These are phyloP conservation scores for Zhuqinia jingwanae DNA, from an alignment of 2,888 invertebrate species.

Conservation along the genomic window DNA sequence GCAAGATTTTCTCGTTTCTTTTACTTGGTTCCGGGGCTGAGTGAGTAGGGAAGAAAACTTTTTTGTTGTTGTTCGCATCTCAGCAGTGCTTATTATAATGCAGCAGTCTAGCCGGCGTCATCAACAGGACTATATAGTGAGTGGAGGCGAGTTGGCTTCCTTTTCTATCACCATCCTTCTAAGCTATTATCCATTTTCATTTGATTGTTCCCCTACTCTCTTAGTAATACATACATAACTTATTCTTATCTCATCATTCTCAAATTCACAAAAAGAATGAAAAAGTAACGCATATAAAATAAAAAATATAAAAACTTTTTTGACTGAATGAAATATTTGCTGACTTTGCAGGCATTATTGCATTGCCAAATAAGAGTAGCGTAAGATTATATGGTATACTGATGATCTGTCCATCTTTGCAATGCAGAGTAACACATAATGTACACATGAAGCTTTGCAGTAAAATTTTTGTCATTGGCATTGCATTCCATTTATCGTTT, in stretches of 20 bases:
- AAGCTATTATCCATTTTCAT: not conserved
- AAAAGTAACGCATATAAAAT: not conserved
- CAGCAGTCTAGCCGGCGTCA: conserved; percentile 41
- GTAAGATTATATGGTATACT: not conserved
- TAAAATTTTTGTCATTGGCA: too few relatives aligned
- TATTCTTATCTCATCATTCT: not conserved
- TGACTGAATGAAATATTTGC: conserved; percentile 2
- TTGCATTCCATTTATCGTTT: too few relatives aligned
- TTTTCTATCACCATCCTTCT: not conserved
- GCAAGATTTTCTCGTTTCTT: too few relatives aligned
- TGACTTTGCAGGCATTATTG: not conserved
- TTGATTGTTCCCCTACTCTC: not conserved
- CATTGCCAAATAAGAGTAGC: not conserved
- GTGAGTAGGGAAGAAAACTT: not conserved
- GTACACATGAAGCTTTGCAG: too few relatives aligned
- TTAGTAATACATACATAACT: not conserved
- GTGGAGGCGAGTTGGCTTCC: not conserved
- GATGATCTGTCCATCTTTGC: conserved; percentile 12
- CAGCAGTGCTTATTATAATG: conserved; percentile 23
- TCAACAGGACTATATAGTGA: not conserved
- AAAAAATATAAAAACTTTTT: not conserved
- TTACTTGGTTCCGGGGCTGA: too few relatives aligned
- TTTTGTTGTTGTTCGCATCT: not conserved
- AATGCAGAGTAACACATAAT: too few relatives aligned
- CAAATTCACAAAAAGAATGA: not conserved